phyloP scores from a whole-genome alignment of 1,140 invertebrate genomes.

The Scaptomyza hsui region DNA sequence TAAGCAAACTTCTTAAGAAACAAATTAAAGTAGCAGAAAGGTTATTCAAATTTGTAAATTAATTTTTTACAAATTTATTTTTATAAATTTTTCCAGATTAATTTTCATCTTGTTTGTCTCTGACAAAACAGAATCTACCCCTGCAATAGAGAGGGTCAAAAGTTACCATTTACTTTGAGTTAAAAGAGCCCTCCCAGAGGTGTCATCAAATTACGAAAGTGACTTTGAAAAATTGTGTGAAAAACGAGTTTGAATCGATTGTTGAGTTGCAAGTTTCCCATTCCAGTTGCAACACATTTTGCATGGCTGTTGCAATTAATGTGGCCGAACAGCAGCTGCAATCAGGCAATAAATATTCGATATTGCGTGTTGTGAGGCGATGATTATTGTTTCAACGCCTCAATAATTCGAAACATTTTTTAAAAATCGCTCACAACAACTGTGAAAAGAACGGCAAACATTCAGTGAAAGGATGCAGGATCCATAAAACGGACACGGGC shows the following conservation, averaged over 20 bases:
- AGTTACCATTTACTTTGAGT: not conserved
- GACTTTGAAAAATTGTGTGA: slow-evolving; percentile 75
- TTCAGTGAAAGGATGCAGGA: not conserved
- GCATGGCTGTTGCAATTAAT: slow-evolving; percentile 72
- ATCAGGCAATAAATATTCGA: slow-evolving; percentile 57
- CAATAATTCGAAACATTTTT: slow-evolving; percentile 69
- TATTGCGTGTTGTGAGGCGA: slow-evolving; percentile 40
- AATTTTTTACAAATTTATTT: slow-evolving; percentile 1
- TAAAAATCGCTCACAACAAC: slow-evolving; percentile 58
- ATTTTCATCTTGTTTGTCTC: not conserved
- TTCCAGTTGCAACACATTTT: slow-evolving; percentile 52
- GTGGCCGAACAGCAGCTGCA: slow-evolving; percentile 61
- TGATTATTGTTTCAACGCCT: slow-evolving; percentile 81
- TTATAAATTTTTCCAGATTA: not conserved
- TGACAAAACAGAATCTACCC: slow-evolving; percentile 17
- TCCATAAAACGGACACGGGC: slow-evolving; percentile 40
- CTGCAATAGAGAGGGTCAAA: not conserved
- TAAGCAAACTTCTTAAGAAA: slow-evolving; percentile 14
- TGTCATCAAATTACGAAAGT: slow-evolving; percentile 61
- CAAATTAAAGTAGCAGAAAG: slow-evolving; percentile 2
- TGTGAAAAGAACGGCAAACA: slow-evolving; percentile 29
- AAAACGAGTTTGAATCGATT: slow-evolving; percentile 36
- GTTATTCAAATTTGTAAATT: too few species aligned
- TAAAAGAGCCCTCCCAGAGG: slow-evolving; percentile 60
- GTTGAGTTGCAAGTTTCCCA: too few species aligned